Evolutionary conservation across 2,888 invertebrate species (phyloP).

Genomic region (Tachina fera): DNA sequence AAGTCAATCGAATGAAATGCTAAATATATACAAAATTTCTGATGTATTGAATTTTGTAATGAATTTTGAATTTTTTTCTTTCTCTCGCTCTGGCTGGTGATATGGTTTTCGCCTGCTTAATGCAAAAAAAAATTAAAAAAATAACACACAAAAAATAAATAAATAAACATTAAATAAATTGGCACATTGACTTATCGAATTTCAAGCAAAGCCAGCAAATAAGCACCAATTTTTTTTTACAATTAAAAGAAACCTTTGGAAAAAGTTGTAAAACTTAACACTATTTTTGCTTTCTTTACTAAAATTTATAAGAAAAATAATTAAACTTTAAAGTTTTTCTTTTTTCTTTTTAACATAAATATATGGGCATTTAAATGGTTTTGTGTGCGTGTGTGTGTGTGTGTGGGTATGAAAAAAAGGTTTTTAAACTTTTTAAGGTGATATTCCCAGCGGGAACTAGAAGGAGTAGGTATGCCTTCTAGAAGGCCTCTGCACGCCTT

Average conservation of each 20-base stretch:
- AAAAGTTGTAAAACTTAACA: slow-evolving; percentile 25
- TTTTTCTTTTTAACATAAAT: not conserved
- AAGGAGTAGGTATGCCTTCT: too few relatives aligned
- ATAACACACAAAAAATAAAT: slow-evolving; percentile 33
- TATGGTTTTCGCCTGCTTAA: slow-evolving; percentile 12
- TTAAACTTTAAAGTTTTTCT: not conserved
- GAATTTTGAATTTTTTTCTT: slow-evolving; percentile 61
- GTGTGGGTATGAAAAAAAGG: slow-evolving; percentile 25
- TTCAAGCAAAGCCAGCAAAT: slow-evolving; percentile 59
- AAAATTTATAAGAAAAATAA: not conserved
- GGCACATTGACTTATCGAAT: slow-evolving; percentile 74
- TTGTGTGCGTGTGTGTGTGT: not conserved
- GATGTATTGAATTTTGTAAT: slow-evolving; percentile 65
- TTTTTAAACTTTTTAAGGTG: slow-evolving; percentile 66
- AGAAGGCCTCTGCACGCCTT: too few relatives aligned
- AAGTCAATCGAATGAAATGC: slow-evolving; percentile 47
- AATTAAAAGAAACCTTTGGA: slow-evolving; percentile 59
- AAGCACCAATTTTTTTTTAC: slow-evolving; percentile 25
- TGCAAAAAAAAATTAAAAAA: slow-evolving; percentile 9
- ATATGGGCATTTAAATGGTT: not conserved
- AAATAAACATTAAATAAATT: slow-evolving; percentile 64
- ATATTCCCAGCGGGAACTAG: too few relatives aligned
- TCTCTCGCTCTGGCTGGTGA: not conserved
- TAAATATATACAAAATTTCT: slow-evolving; percentile 49
- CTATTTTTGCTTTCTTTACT: slow-evolving; percentile 41